Conservation (phyloP, 1,140 invertebrate species). For the Drosophila persimilis region DNA sequence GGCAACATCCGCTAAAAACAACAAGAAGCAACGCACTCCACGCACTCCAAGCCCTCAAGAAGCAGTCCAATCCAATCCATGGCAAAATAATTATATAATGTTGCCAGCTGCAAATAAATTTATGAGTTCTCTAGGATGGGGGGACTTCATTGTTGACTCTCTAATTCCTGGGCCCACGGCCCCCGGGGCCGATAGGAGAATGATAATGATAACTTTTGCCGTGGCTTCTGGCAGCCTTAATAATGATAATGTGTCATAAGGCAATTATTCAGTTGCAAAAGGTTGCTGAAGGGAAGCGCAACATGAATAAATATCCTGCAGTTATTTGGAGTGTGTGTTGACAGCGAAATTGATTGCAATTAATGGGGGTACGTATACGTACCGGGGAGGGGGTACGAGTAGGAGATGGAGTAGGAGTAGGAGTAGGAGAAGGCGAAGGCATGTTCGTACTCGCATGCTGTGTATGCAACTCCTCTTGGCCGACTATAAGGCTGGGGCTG, state of each 20-base stretch:
- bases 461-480: not conserved
- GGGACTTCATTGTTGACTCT: constrained; percentile 37
- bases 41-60: constrained; percentile 12
- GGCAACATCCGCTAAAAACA: constrained; percentile 33
- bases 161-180: constrained; percentile 51
- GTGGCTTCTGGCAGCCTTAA: constrained; percentile 43
- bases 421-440: not conserved
- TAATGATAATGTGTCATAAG: constrained; percentile 82
- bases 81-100: constrained; percentile 78
- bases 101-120: constrained; percentile 67
- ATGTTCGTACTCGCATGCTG: constrained; percentile 3
- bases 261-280: constrained; percentile 81
- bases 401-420: not conserved
- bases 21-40: constrained; percentile 19
- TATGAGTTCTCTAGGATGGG: constrained; percentile 42
- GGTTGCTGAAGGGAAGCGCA: constrained; percentile 41
- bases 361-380: constrained; percentile 45
- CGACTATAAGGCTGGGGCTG: constrained; percentile 23
- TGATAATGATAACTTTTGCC: constrained; percentile 56
- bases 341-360: constrained; percentile 81
- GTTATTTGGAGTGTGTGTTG: constrained; percentile 80
- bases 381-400: not conserved
- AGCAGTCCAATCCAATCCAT: constrained; percentile 34
- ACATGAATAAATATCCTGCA: constrained; percentile 79
- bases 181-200: constrained; percentile 45